Conservation (phyloP, 2,888 invertebrate species). For the Atherix ibis region DNA sequence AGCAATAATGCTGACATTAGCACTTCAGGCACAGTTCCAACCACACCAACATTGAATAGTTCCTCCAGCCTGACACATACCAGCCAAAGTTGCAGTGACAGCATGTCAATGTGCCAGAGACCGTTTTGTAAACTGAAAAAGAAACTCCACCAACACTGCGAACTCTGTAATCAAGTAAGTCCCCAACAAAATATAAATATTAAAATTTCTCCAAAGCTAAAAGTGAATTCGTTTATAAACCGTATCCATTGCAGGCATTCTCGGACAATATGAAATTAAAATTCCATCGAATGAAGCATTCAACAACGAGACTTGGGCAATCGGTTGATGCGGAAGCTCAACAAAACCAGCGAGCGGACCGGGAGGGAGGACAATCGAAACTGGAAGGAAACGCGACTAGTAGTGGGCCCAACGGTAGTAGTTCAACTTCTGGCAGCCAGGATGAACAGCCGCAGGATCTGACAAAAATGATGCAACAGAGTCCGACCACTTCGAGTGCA, state of each 20-base stretch:
- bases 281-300: constrained; percentile 15
- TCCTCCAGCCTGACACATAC: background rate
- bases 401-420: background rate
- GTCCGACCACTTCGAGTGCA: constrained; percentile 2
- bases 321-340: constrained; percentile 1
- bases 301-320: constrained; percentile 10
- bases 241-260: constrained; percentile 15
- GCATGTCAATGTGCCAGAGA: constrained; percentile 41
- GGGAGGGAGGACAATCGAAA: too few relatives aligned
- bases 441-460: constrained; percentile 12
- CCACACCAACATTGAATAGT: constrained; percentile 1
- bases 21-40: constrained; percentile 1
- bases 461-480: constrained; percentile 4
- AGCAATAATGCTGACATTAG: constrained; percentile 11
- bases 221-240: too few relatives aligned
- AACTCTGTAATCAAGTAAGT: constrained; percentile 51
- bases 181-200: background rate
- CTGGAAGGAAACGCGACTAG: constrained; percentile 2
- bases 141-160: constrained; percentile 64
- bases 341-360: too few relatives aligned
- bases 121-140: constrained; percentile 69
- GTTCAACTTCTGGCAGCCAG: background rate
- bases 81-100: background rate
- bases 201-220: too few relatives aligned
- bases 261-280: constrained; percentile 15